Evolutionary conservation across 2,888 invertebrate species (phyloP).

Genomic region (Hemicrepidius hirtus): DNA sequence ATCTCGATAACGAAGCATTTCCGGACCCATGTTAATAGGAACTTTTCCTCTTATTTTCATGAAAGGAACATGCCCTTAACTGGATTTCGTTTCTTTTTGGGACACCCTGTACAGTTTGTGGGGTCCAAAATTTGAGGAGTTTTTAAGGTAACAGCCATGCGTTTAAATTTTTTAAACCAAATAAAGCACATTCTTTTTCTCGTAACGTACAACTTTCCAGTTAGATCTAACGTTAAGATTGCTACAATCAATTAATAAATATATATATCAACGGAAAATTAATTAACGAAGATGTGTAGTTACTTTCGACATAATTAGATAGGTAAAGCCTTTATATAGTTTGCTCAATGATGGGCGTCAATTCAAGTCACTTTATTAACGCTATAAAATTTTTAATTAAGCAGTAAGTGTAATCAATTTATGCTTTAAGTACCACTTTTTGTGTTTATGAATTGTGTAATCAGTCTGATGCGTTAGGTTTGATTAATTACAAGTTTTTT

Average conservation of each 20-base stretch:
- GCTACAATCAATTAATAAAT: not conserved
- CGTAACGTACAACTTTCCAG: not conserved
- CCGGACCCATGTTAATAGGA: too few species aligned
- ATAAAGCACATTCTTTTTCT: too few species aligned
- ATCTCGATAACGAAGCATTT: too few species aligned
- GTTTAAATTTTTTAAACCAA: too few species aligned
- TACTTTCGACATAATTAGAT: not conserved
- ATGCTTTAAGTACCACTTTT: not conserved
- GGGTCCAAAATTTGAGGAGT: too few species aligned
- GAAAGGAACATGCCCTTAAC: too few species aligned
- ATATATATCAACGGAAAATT: conserved; percentile 3
- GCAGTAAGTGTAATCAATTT: not conserved
- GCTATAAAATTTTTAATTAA: conserved; percentile 2
- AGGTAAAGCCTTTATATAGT: not conserved
- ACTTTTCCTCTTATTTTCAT: too few species aligned
- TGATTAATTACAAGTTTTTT: too few species aligned
- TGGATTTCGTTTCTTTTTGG: too few species aligned
- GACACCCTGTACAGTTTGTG: too few species aligned
- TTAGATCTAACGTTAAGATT: not conserved
- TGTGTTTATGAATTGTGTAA: not conserved
- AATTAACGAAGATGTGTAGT: conserved; percentile 4
- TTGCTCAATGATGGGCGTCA: not conserved
- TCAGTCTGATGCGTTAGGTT: not conserved
- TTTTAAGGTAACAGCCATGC: too few species aligned
- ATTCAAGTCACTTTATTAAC: not conserved